Percentiles rank a stretch among this genome's conserved stretches.
phyloP scores from a whole-genome alignment of 2,888 invertebrate species.

The Sminthurides aquaticus region DNA sequence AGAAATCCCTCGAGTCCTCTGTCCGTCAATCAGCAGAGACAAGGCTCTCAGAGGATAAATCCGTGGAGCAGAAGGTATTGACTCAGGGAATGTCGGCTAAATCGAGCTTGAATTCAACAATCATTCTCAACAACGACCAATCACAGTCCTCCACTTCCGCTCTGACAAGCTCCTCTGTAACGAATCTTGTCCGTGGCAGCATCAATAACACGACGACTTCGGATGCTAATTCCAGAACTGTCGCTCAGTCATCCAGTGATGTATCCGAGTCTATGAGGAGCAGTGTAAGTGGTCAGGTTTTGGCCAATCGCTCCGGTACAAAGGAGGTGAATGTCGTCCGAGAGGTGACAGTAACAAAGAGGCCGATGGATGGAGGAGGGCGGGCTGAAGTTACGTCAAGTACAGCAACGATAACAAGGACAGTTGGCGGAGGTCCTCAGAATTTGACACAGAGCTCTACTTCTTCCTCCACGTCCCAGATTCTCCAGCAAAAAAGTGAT shows the following conservation, averaged over 20 bases:
- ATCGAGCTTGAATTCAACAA: slow-evolving; percentile 36
- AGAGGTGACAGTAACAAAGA: slow-evolving; percentile 41
- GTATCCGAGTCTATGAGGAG: slow-evolving; percentile 1
- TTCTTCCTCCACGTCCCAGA: too few relatives aligned
- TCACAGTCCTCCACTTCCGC: slow-evolving; percentile 10
- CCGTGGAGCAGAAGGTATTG: slow-evolving; percentile 40
- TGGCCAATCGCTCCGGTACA: slow-evolving; percentile 47
- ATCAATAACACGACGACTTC: too few relatives aligned
- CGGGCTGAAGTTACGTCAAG: slow-evolving; percentile 26
- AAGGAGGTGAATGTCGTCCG: slow-evolving; percentile 39
- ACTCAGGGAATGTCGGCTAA: slow-evolving; percentile 42
- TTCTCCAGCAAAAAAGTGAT: slow-evolving; percentile 2
- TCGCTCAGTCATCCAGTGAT: not conserved
- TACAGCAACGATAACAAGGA: slow-evolving; percentile 28
- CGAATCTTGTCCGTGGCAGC: too few relatives aligned
- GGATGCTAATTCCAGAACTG: not conserved
- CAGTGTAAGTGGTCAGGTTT: slow-evolving; percentile 17
- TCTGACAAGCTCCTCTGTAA: not conserved
- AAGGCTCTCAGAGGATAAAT: slow-evolving; percentile 29
- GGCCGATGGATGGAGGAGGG: slow-evolving; percentile 24
- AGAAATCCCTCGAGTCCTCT: slow-evolving; percentile 38
- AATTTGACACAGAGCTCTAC: not conserved
- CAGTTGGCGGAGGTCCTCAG: slow-evolving; percentile 8
- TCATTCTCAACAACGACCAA: slow-evolving; percentile 35
- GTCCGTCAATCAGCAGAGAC: slow-evolving; percentile 37